Base-by-base conservation (phyloP, 2,888 invertebrate genomes). In the Hydropsyche betteni region DNA sequence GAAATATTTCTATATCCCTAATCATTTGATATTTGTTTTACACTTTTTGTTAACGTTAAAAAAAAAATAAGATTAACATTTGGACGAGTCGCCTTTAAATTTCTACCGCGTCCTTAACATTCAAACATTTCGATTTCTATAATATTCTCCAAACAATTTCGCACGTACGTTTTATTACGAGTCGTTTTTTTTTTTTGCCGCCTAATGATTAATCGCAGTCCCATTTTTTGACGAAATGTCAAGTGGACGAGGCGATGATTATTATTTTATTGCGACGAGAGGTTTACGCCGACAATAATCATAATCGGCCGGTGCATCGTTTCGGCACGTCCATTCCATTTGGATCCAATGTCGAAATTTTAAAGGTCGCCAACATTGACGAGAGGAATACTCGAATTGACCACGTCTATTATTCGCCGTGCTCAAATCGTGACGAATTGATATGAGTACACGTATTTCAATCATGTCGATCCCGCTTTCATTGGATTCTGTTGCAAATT, bases 181-280 rank as follows among this genome's bases (percentile, higher is more conserved):
- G 24, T 24, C 2, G 24, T 24, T 24, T 24, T 24, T 24, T 24
- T 24, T 44, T 44, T 44, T 44, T 44, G 6, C 44, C 7, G 44
- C 10, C 44, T 8, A 44, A 36, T 36, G 64, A 64, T 36, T 64
- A 33, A 64, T 64, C 33, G 36, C 64, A n/a, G 36, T 36, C 36
- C 34, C 36, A 64, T 64, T 64, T n/a, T 24, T 3, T n/a, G 36
- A 36, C 33, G 34, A 36, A 64, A 64, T 64, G 64, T 64, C 64
- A 64, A 64, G 64, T 64, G 64, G 64, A 64, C 64, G 12, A 36
- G 64, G 34, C 64, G 64, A 64, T 64, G 34, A 64, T 64, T 64
- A 64, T 64, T 64, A 64, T 36, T 55, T n/a, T 61, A 61, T 61
- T 5, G 16, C 33, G 61, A 64, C 12, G 24, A 24, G 24, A 24